A percentile compares a stretch with the other conserved stretches of the same genome.
These are phyloP conservation scores for Cryptotermes secundus DNA, from an alignment of 1,140 invertebrate genomes.

Conservation along the genomic window DNA sequence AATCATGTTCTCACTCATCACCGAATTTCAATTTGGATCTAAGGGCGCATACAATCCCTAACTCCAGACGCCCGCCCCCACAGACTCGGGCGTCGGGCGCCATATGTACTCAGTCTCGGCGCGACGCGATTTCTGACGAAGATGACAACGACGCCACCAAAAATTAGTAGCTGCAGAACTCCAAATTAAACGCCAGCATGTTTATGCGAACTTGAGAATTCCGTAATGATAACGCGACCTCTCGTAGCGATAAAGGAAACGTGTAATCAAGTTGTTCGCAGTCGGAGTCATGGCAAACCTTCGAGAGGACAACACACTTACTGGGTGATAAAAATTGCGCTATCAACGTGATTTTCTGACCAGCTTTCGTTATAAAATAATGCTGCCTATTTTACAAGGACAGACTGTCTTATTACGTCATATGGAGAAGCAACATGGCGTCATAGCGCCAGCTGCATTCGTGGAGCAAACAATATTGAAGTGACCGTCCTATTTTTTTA, in stretches of 20 bases:
- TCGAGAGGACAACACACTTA: too few relatives aligned
- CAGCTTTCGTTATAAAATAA: too few relatives aligned
- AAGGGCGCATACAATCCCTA: neutral
- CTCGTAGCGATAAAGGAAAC: neutral
- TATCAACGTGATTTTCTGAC: too few relatives aligned
- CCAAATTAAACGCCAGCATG: neutral
- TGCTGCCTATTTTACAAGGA: too few relatives aligned
- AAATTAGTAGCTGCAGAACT: conserved; percentile 12
- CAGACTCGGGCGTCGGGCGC: neutral
- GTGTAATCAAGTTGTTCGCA: neutral
- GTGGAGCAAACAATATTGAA: too few relatives aligned
- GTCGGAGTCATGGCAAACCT: neutral
- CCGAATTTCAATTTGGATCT: neutral
- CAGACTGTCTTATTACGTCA: too few relatives aligned
- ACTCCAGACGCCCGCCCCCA: neutral
- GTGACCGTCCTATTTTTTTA: too few relatives aligned
- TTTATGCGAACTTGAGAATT: neutral
- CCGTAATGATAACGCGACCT: neutral
- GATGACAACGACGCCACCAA: neutral
- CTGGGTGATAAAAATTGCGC: too few relatives aligned
- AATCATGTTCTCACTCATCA: neutral
- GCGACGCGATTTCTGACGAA: neutral
- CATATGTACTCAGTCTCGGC: neutral
- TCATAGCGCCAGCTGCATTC: too few relatives aligned
- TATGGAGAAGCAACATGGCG: too few relatives aligned